Evolutionary conservation across 2,888 invertebrate genomes (phyloP), one percentile per base, ranked within the genome.

Genomic region (Eurytoma adleriae): DNA sequence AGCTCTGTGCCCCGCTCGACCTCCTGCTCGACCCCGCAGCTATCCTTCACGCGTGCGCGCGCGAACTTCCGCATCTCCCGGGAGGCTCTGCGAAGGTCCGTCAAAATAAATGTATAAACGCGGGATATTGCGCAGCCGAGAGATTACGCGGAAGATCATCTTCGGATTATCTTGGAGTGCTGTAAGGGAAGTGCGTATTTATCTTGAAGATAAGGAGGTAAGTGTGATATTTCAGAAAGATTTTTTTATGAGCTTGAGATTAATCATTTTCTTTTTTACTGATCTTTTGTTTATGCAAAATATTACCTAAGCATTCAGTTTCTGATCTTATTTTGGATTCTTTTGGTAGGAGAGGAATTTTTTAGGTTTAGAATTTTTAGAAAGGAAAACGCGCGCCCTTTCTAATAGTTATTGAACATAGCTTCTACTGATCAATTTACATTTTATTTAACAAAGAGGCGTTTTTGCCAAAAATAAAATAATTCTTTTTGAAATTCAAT

Each of bases 21-120:
- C 27, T 62, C 30, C 3, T 89, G 89, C 87, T 86, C 90, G 90
- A 90, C 89, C 90, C 40, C 87, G 84, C 81, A 88, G 87, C 89
- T 88, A 90, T 90, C 90, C 88, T 89, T 90, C 89, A 90, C 86
- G 85, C 83, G 85, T 87, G 59, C 56, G 24, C 68, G 59, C 64
- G 40, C 86, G 84, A 83, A 85, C 84, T 86, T 89, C 87, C 87
- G 48, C 40, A 40, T 78, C 81, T 61, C 81, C n/a, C 18, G 78
- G 67, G 78, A 74, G 61, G 52, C 52, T 70, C 66, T 54, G 50
- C 67, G 40, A 40, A 56, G 61, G 74, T 78, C 81, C 69, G 75
- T 81, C 78, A 71, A 78, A 81, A 78, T 81, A 74, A 78, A 81
- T 80, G 30, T 72, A 68, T 64, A 74, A 69, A 69, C 56, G 70